A percentile compares a stretch with the other conserved stretches of the same genome.
phyloP scores from a whole-genome alignment of 2,113 vertebrate genomes.

The Heteronetta atricapilla region DNA sequence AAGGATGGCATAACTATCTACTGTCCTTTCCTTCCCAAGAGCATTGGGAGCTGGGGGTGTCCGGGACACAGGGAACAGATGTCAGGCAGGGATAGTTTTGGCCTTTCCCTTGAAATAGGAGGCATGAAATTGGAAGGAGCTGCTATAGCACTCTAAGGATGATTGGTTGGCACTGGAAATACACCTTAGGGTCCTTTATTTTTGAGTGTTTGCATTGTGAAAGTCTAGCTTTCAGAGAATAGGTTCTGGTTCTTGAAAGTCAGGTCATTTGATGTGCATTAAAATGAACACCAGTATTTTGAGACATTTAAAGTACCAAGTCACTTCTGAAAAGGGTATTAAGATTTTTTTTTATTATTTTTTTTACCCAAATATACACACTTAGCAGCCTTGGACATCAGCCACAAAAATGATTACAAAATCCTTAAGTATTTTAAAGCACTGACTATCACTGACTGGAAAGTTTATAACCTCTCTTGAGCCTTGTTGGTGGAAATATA shows the following conservation, averaged over 20 bases:
- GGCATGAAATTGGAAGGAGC: background rate
- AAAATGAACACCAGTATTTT: background rate
- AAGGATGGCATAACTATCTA: background rate
- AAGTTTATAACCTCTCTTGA: conserved; percentile 24
- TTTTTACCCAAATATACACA: background rate
- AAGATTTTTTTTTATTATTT: background rate
- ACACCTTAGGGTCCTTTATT: background rate
- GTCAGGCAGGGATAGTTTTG: background rate
- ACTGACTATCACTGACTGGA: background rate
- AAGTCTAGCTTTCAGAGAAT: background rate
- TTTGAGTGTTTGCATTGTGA: background rate
- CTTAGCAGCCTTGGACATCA: background rate
- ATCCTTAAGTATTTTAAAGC: background rate
- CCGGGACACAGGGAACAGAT: background rate
- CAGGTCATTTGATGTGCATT: background rate
- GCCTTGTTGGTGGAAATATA: background rate
- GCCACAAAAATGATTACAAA: background rate
- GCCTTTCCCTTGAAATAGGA: background rate
- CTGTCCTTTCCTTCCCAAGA: background rate
- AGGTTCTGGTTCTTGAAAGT: background rate
- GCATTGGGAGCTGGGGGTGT: background rate
- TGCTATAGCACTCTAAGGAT: background rate
- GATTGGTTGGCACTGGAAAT: background rate
- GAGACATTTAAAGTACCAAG: background rate
- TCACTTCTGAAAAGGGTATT: background rate